These are phyloP conservation scores for Hybos culiciformis DNA, from an alignment of 2,888 invertebrate species.

Conservation along the genomic window DNA sequence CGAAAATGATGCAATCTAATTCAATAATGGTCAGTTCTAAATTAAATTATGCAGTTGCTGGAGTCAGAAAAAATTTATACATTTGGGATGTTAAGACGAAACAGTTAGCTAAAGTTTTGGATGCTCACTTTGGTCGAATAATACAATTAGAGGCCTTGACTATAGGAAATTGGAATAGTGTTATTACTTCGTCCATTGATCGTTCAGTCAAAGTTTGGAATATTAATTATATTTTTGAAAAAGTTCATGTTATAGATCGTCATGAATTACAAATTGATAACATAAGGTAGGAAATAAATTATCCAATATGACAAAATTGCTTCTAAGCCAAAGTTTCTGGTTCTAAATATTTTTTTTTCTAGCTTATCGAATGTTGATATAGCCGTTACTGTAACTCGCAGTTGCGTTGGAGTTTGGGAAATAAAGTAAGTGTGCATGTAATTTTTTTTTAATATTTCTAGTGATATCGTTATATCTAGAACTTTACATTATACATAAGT, in stretches of 20 bases:
- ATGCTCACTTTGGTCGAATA: constrained; percentile 94
- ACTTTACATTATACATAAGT: too few relatives aligned
- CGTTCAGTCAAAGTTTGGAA: constrained; percentile 98
- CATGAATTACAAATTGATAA: constrained; percentile 92
- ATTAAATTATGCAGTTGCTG: constrained; percentile 85
- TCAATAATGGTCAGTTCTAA: constrained; percentile 85
- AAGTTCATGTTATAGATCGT: constrained; percentile 88
- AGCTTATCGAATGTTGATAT: constrained; percentile 67
- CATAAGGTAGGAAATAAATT: constrained; percentile 48
- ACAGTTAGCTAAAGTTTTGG: constrained; percentile 77
- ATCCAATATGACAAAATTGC: neutral
- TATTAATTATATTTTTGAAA: constrained; percentile 96
- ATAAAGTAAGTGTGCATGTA: too few relatives aligned
- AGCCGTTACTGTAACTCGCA: constrained; percentile 85
- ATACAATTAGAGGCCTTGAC: constrained; percentile 81
- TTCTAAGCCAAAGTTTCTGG: neutral
- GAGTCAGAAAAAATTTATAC: constrained; percentile 87
- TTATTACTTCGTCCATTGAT: constrained; percentile 95
- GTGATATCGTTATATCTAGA: too few relatives aligned
- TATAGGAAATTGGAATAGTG: constrained; percentile 80
- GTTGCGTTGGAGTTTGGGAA: constrained; percentile 93
- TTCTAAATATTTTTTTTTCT: constrained; percentile 3
- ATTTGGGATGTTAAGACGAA: constrained; percentile 79
- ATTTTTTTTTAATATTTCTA: too few relatives aligned
- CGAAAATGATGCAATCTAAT: constrained; percentile 78